Conservation (phyloP, 30 jellyfish, hydroid and myxozoan species). For the Pelagia noctiluca region DNA sequence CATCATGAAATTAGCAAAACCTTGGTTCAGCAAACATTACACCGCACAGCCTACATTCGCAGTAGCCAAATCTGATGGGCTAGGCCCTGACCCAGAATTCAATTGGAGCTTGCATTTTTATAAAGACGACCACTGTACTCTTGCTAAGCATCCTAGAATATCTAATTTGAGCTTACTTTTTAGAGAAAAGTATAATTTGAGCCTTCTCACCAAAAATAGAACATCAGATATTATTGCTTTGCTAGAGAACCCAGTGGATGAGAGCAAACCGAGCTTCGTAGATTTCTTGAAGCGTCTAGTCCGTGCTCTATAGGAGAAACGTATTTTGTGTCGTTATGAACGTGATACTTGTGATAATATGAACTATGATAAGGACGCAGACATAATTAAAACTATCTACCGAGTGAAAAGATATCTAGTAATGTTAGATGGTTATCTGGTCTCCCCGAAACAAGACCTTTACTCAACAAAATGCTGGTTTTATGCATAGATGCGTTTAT, state of each 20-base stretch:
- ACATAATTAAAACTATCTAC: background rate
- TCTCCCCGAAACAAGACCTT: no score
- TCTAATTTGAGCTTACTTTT: background rate
- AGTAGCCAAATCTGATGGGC: constrained; percentile 1
- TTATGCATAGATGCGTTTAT: no score
- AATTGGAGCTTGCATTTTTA: background rate
- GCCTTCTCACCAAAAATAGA: background rate
- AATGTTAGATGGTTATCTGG: no score
- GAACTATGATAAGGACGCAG: background rate
- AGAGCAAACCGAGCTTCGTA: background rate
- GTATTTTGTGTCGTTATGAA: constrained; percentile 7
- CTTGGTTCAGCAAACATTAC: background rate
- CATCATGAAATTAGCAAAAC: background rate
- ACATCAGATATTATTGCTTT: background rate
- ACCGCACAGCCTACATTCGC: constrained; percentile 6
- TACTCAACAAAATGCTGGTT: no score
- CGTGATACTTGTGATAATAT: background rate
- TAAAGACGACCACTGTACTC: background rate
- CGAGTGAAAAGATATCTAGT: background rate
- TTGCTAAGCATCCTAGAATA: background rate
- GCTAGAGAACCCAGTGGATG: background rate
- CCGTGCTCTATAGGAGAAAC: background rate
- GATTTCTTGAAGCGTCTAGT: background rate
- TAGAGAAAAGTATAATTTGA: background rate
- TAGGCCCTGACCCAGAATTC: constrained; percentile 8